Conservation (phyloP, 2,797 vertebrate species). For the Erithacus rubecula region DNA sequence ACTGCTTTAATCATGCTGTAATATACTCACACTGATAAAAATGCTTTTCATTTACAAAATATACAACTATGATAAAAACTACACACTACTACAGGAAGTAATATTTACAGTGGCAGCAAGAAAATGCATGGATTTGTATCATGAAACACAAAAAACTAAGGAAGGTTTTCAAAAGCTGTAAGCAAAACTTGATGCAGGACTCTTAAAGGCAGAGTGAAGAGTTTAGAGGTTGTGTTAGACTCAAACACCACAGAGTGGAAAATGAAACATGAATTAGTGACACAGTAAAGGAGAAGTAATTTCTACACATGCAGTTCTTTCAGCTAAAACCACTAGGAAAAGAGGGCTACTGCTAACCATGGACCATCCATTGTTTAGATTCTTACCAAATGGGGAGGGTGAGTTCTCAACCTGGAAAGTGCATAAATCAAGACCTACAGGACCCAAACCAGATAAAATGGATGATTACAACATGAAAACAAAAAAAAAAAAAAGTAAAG, state of each 20-base stretch:
- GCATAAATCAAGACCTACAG: conserved; percentile 99
- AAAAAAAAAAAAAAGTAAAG: conserved; percentile 77
- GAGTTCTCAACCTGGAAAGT: conserved; percentile 99
- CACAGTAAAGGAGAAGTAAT: conserved; percentile 25
- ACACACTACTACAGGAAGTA: neutral
- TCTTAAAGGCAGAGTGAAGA: conserved; percentile 7
- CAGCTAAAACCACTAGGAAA: conserved; percentile 67
- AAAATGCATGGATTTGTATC: conserved; percentile 43
- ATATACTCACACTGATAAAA: neutral
- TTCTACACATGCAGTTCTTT: conserved; percentile 69
- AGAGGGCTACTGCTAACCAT: conserved; percentile 81
- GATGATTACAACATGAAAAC: conserved; percentile 85
- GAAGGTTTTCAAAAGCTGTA: conserved; percentile 19
- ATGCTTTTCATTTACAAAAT: neutral
- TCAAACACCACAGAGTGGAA: conserved; percentile 36
- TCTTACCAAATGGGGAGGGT: conserved; percentile 99
- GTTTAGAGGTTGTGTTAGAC: neutral
- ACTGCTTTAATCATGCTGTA: conserved; percentile 21
- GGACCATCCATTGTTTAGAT: conserved; percentile 80
- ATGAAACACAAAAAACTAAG: conserved; percentile 28
- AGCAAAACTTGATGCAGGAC: conserved; percentile 9
- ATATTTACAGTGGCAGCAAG: conserved; percentile 14
- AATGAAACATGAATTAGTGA: conserved; percentile 64
- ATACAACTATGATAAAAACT: neutral
- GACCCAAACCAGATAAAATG: conserved; percentile 99